Conservation (phyloP, 2,113 vertebrate species). For the Sterna hirundo region DNA sequence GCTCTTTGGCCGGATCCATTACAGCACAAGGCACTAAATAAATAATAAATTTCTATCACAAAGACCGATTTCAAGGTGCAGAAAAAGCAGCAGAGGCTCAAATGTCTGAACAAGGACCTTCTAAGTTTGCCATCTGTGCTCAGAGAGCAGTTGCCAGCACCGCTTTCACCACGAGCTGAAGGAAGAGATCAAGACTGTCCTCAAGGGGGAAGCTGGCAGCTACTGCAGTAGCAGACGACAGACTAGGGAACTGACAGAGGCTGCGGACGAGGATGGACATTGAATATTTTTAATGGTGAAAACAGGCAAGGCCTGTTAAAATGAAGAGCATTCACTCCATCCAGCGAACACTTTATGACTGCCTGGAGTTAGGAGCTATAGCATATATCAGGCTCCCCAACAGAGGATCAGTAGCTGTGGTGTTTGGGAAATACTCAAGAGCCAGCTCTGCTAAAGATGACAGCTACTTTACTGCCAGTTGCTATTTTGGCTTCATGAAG, state of each 20-base stretch:
- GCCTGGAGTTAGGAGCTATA: neutral
- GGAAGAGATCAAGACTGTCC: neutral
- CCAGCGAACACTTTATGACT: neutral
- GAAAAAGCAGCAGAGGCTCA: neutral
- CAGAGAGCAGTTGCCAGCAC: neutral
- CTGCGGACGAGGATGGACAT: rapidly evolving
- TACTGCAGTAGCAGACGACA: neutral
- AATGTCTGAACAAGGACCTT: neutral
- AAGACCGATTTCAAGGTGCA: neutral
- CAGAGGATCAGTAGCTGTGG: neutral
- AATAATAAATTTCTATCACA: neutral
- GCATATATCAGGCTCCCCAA: rapidly evolving
- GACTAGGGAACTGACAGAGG: neutral
- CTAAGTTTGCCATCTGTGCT: neutral
- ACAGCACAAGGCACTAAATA: neutral
- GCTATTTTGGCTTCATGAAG: neutral
- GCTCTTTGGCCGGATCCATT: neutral
- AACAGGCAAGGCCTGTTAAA: neutral
- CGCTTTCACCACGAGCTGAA: neutral
- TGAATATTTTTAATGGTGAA: neutral
- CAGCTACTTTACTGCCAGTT: neutral
- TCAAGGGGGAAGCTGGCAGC: neutral
- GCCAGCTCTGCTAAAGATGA: neutral
- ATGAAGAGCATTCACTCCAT: neutral
- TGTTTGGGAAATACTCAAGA: neutral